Conservation (phyloP, 2,888 invertebrate species). For the Stenolophus ochropezus region DNA sequence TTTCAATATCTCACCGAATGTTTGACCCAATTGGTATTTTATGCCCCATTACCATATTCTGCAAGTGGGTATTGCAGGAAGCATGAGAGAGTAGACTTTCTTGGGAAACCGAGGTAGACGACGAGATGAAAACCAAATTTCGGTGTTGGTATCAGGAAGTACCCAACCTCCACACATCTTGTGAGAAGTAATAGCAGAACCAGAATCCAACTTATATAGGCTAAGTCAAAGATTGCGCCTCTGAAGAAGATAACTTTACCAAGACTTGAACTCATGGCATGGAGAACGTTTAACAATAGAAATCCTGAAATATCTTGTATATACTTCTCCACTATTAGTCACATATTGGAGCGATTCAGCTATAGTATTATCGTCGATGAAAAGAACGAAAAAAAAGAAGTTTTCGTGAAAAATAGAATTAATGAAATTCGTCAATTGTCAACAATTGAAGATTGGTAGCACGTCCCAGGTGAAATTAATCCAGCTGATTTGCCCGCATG, state of each 20-base stretch:
- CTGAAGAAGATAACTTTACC: conserved; percentile 65
- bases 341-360: conserved; percentile 64
- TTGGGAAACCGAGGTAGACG: conserved; percentile 50
- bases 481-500: conserved; percentile 67
- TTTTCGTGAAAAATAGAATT: conserved; percentile 65
- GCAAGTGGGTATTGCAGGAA: conserved; percentile 60
- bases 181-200: no score
- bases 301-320: background rate
- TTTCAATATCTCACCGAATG: conserved; percentile 61
- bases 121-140: conserved; percentile 61
- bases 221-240: conserved; percentile 64
- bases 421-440: conserved; percentile 65
- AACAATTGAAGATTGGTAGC: conserved; percentile 61
- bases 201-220: no score
- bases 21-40: conserved; percentile 64
- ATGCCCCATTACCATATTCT: conserved; percentile 60
- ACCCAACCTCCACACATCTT: conserved; percentile 39
- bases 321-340: background rate
- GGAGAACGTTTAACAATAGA: conserved; percentile 57
- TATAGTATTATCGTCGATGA: conserved; percentile 65
- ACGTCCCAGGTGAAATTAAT: conserved; percentile 66
- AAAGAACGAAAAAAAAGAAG: conserved; percentile 62
- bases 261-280: conserved; percentile 67
- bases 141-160: conserved; percentile 55
- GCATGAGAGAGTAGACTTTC: conserved; percentile 58